Base-by-base conservation (phyloP, 2,797 vertebrate species). In the Meriones psammophilus region DNA sequence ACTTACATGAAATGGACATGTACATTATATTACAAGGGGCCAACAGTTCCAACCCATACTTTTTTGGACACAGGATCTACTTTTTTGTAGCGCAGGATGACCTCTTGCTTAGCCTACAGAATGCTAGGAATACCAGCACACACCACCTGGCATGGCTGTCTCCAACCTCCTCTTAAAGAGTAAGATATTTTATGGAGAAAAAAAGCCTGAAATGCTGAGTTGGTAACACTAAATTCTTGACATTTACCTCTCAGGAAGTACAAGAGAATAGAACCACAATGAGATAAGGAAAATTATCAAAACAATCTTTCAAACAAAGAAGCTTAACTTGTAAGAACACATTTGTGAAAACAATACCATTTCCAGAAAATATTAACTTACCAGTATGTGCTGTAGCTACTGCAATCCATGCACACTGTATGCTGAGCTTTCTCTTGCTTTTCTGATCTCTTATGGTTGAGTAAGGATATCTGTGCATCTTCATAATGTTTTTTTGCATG, bases 401-500 rank as follows among this genome's bases (percentile, higher is more conserved):
- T 99, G 98, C 99, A 99, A 98, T 99, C 99, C 99, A 99, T 99
- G 98, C 99, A 99, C 91, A 99, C 99, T 24, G 99, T 99, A 96
- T 99, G 99, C 96, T 99, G 99, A 69, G 98, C 97, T 98, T 98
- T 99, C 88, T 99, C 99, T 94, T 98, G 98, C 97, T 99, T 99
- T 95, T 99, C 99, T 39, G 98, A 97, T 97, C 99, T 99, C 98
- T 98, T 99, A 93, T 99, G 99, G 97, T 98, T 98, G 90, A 97
- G 97, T 95, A 99, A 92, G 78, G 98, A 96, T 88, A 98, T 97
- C 94, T 99, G 99, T 89, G 99, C 98, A 88, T 99, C 99, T 98
- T 99, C 99, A 69, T 99, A 99, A 98, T 99, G 99, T 97, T 99
- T 99, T 98, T 99, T 99, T 93, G 99, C 99, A 97, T 99, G 99